phyloP scores from a whole-genome alignment of 2,113 vertebrate genomes.

The Cryptoleucopteryx plumbea region DNA sequence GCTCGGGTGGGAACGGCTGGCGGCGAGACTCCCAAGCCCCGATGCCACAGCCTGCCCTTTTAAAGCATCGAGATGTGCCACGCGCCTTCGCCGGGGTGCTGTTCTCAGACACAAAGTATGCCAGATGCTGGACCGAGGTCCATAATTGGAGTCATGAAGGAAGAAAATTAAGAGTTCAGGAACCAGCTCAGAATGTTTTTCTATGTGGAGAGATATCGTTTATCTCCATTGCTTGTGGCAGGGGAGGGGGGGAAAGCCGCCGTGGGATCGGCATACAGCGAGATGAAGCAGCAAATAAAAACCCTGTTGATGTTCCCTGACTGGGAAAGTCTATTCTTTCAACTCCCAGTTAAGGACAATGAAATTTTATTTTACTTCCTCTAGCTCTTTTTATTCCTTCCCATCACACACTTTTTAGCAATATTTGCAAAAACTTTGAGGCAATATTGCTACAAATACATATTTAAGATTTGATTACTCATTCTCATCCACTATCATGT shows the following conservation, averaged over 20 bases:
- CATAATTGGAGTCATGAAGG: constrained; percentile 2
- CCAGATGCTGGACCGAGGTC: neutral
- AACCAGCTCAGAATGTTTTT: constrained; percentile 1
- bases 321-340: constrained; percentile 6
- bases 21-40: constrained; percentile 26
- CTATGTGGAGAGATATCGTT: neutral
- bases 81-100: neutral
- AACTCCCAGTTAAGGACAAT: neutral
- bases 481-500: constrained; percentile 73
- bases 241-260: neutral
- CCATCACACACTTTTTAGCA: constrained; percentile 26
- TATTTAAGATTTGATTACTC: constrained; percentile 78
- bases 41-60: neutral
- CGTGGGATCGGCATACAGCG: neutral
- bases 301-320: neutral
- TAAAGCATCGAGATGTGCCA: neutral
- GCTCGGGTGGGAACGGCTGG: constrained; percentile 31
- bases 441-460: constrained; percentile 68
- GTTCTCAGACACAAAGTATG: constrained; percentile 47
- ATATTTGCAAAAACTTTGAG: constrained; percentile 47
- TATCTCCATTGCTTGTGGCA: constrained; percentile 8
- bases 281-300: constrained; percentile 10
- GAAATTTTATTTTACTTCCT: constrained; percentile 33
- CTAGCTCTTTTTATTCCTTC: constrained; percentile 38
- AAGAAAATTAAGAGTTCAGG: constrained; percentile 5